Evolutionary conservation across 2,888 invertebrate species (phyloP).

Genomic region (Ashinkailepas kermadecensis): DNA sequence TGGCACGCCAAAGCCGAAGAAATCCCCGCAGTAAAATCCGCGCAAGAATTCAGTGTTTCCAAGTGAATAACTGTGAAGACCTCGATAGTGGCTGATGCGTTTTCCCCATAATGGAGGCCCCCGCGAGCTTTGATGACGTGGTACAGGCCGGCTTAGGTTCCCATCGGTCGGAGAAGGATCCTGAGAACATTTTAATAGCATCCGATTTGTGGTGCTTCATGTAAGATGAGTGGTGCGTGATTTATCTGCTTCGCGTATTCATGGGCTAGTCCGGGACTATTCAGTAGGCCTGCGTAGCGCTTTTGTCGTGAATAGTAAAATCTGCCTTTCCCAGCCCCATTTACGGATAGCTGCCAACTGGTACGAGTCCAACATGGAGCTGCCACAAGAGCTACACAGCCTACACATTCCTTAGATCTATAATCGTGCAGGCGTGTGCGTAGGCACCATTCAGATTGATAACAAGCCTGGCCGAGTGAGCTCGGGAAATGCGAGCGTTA

Average conservation of each 20-base stretch:
- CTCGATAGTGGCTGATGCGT: background rate
- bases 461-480: too few relatives aligned
- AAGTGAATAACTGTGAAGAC: background rate
- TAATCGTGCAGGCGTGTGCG: too few relatives aligned
- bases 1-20: background rate
- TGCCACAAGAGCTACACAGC: too few relatives aligned
- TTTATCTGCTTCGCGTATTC: background rate
- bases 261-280: background rate
- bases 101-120: background rate
- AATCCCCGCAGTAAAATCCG: background rate
- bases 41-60: background rate
- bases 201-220: background rate
- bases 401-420: too few relatives aligned
- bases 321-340: too few relatives aligned
- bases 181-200: background rate
- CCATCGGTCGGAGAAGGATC: background rate
- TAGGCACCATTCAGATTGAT: too few relatives aligned
- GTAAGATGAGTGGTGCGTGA: background rate
- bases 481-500: too few relatives aligned
- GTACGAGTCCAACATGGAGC: too few relatives aligned
- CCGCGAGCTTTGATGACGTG: background rate
- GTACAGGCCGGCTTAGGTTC: background rate
- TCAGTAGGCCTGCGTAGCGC: too few relatives aligned
- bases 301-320: too few relatives aligned
- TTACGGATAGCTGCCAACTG: too few relatives aligned